These are phyloP conservation scores for Chloropsis cyanopogon DNA, from an alignment of 2,113 vertebrate species.

Conservation along the genomic window DNA sequence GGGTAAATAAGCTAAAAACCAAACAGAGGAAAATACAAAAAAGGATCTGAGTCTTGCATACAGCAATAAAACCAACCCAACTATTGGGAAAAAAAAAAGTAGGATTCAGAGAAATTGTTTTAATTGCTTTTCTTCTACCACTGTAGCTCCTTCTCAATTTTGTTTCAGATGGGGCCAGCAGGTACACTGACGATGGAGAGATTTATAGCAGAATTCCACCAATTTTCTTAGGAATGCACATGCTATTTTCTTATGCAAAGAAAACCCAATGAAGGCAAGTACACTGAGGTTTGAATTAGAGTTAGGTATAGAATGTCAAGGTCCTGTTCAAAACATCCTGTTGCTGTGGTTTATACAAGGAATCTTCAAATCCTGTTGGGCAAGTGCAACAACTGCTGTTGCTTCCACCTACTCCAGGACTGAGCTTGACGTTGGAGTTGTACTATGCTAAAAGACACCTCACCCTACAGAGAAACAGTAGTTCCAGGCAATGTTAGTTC, in stretches of 20 bases:
- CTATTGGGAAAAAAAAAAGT: not conserved
- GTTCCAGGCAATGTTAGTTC: constrained; percentile 15
- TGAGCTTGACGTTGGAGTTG: not conserved
- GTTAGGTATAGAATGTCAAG: not conserved
- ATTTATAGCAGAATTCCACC: constrained; percentile 33
- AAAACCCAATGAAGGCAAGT: constrained; percentile 50
- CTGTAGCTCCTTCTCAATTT: constrained; percentile 13
- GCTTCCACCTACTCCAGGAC: constrained; percentile 4
- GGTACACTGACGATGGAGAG: not conserved
- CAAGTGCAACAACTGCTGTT: constrained; percentile 4
- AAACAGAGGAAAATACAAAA: not conserved
- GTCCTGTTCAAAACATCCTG: constrained; percentile 4
- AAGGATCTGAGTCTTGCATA: not conserved
- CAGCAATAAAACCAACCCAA: constrained; percentile 4
- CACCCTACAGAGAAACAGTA: not conserved
- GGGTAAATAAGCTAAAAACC: constrained; percentile 31
- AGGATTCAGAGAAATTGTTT: constrained; percentile 2
- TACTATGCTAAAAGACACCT: constrained; percentile 1
- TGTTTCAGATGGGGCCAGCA: constrained; percentile 28
- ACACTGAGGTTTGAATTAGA: not conserved
- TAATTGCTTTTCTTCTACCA: constrained; percentile 21
- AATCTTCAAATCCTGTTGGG: constrained; percentile 20
- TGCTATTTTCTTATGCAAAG: constrained; percentile 31
- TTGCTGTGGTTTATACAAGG: constrained; percentile 14
- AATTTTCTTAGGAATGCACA: constrained; percentile 31